Conservation (phyloP, 2,797 vertebrate species). For the Orestias chungarensis region DNA sequence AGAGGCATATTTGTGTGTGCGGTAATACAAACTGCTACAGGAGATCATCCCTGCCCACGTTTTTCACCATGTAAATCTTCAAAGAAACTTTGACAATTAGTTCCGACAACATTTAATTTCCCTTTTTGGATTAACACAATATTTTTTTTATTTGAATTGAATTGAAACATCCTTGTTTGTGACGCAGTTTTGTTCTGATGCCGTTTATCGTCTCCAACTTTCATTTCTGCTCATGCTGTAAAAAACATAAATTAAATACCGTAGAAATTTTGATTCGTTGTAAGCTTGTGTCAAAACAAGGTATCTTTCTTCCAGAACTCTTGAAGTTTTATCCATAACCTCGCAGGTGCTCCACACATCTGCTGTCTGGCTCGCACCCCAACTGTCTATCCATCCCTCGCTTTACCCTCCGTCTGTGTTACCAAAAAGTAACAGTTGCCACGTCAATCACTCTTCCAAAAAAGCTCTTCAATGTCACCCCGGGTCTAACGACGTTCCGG, state of each 20-base stretch:
- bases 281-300: not conserved
- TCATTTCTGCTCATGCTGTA: not conserved
- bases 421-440: constrained; percentile 41
- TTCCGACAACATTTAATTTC: too few species aligned
- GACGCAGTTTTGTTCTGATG: not conserved
- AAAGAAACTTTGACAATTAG: too few species aligned
- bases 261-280: not conserved
- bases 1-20: too few species aligned
- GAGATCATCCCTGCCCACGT: too few species aligned
- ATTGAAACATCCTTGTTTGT: not conserved
- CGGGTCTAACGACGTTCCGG: constrained; percentile 29
- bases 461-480: constrained; percentile 71
- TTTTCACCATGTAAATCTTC: too few species aligned
- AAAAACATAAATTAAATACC: not conserved
- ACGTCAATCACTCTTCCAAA: constrained; percentile 68
- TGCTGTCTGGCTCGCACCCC: constrained; percentile 36
- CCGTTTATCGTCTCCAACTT: not conserved
- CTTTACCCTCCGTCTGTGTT: constrained; percentile 13
- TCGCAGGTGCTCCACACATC: constrained; percentile 42
- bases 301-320: constrained; percentile 19
- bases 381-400: constrained; percentile 43
- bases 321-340: constrained; percentile 33
- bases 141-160: too few species aligned
- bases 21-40: too few species aligned
- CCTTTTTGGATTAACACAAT: too few species aligned